Percentiles rank a stretch among this genome's conserved stretches.
phyloP scores from a whole-genome alignment of 2,888 invertebrate species.

The Eristalis tenax region DNA sequence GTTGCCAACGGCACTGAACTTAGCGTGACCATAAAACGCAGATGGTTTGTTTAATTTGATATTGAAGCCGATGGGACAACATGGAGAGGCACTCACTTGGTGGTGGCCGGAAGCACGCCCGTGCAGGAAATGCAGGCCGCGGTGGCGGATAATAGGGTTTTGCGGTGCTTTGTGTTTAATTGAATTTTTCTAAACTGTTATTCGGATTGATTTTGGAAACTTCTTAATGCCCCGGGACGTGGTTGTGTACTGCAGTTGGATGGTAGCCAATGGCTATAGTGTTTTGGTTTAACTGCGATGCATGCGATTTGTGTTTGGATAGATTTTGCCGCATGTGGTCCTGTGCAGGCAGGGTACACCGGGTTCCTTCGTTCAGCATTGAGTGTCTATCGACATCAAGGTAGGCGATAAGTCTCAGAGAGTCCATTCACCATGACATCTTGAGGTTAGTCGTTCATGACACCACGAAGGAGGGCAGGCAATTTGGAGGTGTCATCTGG shows the following conservation, averaged over 20 bases:
- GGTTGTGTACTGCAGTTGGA: background rate
- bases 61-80: conserved; percentile 28
- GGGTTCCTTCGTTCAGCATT: too few species aligned
- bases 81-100: background rate
- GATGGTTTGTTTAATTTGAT: conserved; percentile 62
- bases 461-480: too few species aligned
- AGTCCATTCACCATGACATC: too few species aligned
- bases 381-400: too few species aligned
- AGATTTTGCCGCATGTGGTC: too few species aligned
- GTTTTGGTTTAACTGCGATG: too few species aligned
- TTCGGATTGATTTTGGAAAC: conserved; percentile 5
- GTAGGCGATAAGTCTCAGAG: too few species aligned
- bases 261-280: too few species aligned
- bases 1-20: conserved; percentile 24
- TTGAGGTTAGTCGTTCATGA: too few species aligned
- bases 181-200: conserved; percentile 5
- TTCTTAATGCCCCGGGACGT: background rate
- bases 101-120: conserved; percentile 22
- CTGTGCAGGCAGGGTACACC: too few species aligned
- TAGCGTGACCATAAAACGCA: conserved; percentile 42
- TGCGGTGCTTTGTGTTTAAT: background rate
- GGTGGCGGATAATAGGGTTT: background rate
- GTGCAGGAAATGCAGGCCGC: background rate
- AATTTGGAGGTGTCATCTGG: too few species aligned
- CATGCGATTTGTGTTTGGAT: too few species aligned